Percentiles rank a stretch among this genome's conserved stretches.
phyloP scores from a whole-genome alignment of 2,113 vertebrate genomes.

The Vicugna pacos region DNA sequence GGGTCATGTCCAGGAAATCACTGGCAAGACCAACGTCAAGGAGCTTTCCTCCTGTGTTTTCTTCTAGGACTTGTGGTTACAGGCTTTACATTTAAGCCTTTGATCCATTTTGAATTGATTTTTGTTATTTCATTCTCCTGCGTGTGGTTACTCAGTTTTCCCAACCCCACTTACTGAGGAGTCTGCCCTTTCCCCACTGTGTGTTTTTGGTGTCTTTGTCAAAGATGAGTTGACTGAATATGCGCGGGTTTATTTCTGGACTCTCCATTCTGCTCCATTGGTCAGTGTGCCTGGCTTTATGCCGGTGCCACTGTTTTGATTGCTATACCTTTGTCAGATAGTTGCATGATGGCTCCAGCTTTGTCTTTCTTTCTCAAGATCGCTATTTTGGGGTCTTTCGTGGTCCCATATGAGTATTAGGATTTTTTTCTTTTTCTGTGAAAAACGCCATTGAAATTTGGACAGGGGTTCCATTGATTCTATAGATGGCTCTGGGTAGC shows the following conservation, averaged over 20 bases:
- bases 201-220: neutral
- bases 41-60: neutral
- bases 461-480: no score
- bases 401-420: no score
- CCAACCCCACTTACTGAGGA: neutral
- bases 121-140: neutral
- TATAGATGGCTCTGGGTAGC: no score
- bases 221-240: accelerated
- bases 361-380: no score
- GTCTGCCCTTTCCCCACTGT: accelerated
- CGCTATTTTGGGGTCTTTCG: no score
- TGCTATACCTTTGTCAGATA: no score
- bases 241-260: neutral
- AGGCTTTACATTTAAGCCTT: neutral
- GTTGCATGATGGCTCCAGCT: no score
- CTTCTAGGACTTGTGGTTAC: neutral
- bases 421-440: no score
- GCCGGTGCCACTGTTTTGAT: no score
- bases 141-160: neutral
- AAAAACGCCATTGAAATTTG: no score
- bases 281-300: neutral
- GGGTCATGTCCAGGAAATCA: neutral
- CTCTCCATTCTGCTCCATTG: neutral
- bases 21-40: neutral
- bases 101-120: neutral